Base-by-base conservation (phyloP, 2,113 vertebrate species). In the Propithecus coquereli region DNA sequence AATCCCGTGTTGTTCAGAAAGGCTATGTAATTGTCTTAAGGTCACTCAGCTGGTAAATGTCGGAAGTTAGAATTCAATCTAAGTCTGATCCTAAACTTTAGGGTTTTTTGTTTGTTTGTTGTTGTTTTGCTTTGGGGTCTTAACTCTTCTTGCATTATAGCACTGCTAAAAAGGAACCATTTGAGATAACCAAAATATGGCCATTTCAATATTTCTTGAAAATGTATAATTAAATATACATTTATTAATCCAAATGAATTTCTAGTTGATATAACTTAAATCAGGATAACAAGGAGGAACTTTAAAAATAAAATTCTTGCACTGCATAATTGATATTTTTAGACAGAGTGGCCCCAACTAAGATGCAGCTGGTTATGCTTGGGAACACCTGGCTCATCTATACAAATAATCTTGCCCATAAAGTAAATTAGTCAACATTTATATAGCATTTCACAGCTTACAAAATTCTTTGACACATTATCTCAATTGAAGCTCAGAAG, bases 211-310 rank as follows among this genome's bases (percentile, higher is more conserved):
- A 59, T 9, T 80, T 37, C 37, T 79, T 5, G 14, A 70, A 88
- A 79, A 59, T 50, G 13, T 68, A 5, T 59, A 88, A 70, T 12
- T 95, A 95, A 91, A 85, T 68, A 92, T 12, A 74, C 4, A 91
- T 54, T 82, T 97, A 92, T 71, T 74, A 68, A 68, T 77, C 12
- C 20, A 92, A 84, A 57, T 79, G 45, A 87, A 66, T 91, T 57
- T 91, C n/a, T 77, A 71, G 37, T 70, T 73, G 17, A 45, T 34
- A 30, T 59, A 70, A 94, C 77, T 90, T 83, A 68, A 79, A 82
- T 66, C 45, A 70, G 18, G 12, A 80, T 43, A 95, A 91, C 22
- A 34, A 91, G 43, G 12, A 4, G 8, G 63, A 95, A 87, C 20
- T 68, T 73, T 63, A 22, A 85, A 96, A 96, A 91, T 25, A 90